Evolutionary conservation across 1,140 invertebrate species (phyloP), one percentile per base, ranked within the genome.

Genomic region (Pseudomyrmex gracilis): DNA sequence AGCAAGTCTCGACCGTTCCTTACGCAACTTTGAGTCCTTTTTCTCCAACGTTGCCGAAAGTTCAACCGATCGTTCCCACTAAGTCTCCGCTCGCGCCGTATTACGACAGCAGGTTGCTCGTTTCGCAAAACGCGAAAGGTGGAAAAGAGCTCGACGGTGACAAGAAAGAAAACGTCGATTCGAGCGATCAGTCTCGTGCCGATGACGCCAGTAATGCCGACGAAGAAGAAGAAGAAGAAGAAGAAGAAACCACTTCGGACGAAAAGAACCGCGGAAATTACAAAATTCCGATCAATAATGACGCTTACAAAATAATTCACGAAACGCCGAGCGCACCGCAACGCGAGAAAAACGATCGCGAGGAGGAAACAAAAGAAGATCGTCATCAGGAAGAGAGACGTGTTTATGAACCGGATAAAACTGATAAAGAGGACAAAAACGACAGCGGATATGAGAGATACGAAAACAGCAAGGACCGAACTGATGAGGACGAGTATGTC

Each of bases 351-450:
- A 8, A 49, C 5, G 20, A 45, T 20, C 34, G 51, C 47, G 66
- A 61, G 45, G 49, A 45, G 15, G 9, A 8, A 9, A 2, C 24
- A 0, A n/a, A 15, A 7, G 53, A 49, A 17, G 73, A 73, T 15
- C 43, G n/a, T 43, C 22, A 73, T 24, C 43, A 12, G 0, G 49
- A 34, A 0, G 43, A 53, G 12, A 57, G 0, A 2, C 24, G 20
- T 0, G 60, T 60, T 22, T 57, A 73, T 1, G 70, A 9, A 15
- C 24, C 58, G 5, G n/a, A 10, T 2, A 73, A 83, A 64, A 49
- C 70, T 71, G 80, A 86, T 15, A 71, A 83, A 5, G 64, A 13
- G 12, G 58, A 34, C 4, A 74, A 63, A 63, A 70, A 57, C 43
- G 2, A 68, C 0, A 20, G 22, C 4, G n/a, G 17, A 10, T 15